Evolutionary conservation across 2,797 vertebrate species (phyloP), one percentile per base, ranked within the genome.

Genomic region (Corythornis leucogaster): DNA sequence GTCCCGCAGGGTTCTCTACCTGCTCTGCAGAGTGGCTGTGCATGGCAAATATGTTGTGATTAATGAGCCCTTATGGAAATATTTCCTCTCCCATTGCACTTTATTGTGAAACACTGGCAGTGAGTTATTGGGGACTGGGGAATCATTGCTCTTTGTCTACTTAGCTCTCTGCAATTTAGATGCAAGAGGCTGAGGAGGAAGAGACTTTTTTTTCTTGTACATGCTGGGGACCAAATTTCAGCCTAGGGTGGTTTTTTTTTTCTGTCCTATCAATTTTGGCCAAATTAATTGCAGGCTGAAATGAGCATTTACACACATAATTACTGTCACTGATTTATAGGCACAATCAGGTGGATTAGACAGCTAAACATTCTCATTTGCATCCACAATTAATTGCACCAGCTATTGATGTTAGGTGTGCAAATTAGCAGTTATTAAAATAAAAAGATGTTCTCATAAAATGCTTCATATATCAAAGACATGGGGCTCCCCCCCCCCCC

Each of bases 61-160:
- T 96, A 95, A 96, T 96, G 93, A 93, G 91, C 71, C 81, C 46
- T 2, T 85, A 95, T 90, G 88, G 95, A 96, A 95, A 95, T 93
- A 95, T 94, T 92, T 95, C 94, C 85, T 90, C 80, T 94, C 79
- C 75, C 90, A 66, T 89, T 93, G 93, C 94, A 94, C 88, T 96
- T 94, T 91, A 96, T 77, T 82, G 93, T 90, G 83, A 80, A 94
- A 91, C 79, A 71, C 75, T 88, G 94, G 83, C 93, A 96, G 83
- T 96, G 95, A 96, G 64, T 93, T 96, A 95, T 93, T 68, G 30
- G 91, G 54, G 35, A 75, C 53, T 78, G 43, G 94, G 94, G 90
- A 94, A 90, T 94, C 90, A 85, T 92, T 90, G 90, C 38, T 95
- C 95, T 94, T 92, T 88, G 92, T 87, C 92, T 93, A 81, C 63